Conservation (phyloP, 2,888 invertebrate species). For the Lathronympha strigana region DNA sequence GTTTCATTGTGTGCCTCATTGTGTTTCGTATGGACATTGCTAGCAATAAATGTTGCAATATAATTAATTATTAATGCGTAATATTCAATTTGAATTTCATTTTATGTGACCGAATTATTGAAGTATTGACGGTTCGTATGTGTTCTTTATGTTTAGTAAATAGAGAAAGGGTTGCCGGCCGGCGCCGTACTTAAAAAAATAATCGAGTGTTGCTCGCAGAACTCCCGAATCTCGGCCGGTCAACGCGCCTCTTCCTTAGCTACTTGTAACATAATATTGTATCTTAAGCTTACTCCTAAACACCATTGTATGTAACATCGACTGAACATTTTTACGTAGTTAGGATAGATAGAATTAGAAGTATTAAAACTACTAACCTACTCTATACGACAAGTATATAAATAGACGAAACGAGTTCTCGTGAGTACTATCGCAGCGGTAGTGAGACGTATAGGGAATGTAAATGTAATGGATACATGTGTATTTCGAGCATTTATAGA, state of each 20-base stretch:
- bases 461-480: conserved; percentile 67
- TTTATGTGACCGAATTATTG: conserved; percentile 55
- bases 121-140: conserved; percentile 51
- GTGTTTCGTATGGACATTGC: conserved; percentile 63
- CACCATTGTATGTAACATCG: conserved; percentile 82
- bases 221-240: conserved; percentile 52
- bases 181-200: conserved; percentile 56
- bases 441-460: conserved; percentile 68
- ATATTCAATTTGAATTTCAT: conserved; percentile 50
- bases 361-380: conserved; percentile 60
- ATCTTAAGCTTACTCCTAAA: conserved; percentile 68
- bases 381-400: conserved; percentile 55
- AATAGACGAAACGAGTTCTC: conserved; percentile 47
- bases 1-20: conserved; percentile 66
- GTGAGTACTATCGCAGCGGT: conserved; percentile 59
- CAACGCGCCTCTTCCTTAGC: conserved; percentile 53
- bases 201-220: conserved; percentile 45
- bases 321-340: conserved; percentile 82
- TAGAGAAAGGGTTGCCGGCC: conserved; percentile 52
- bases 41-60: conserved; percentile 75
- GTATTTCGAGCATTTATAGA: conserved; percentile 79
- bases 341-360: conserved; percentile 70
- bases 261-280: conserved; percentile 38
- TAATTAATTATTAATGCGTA: conserved; percentile 53
- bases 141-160: conserved; percentile 58